Base-by-base conservation (phyloP, 1,140 invertebrate genomes). In the Steinernema khuongi region DNA sequence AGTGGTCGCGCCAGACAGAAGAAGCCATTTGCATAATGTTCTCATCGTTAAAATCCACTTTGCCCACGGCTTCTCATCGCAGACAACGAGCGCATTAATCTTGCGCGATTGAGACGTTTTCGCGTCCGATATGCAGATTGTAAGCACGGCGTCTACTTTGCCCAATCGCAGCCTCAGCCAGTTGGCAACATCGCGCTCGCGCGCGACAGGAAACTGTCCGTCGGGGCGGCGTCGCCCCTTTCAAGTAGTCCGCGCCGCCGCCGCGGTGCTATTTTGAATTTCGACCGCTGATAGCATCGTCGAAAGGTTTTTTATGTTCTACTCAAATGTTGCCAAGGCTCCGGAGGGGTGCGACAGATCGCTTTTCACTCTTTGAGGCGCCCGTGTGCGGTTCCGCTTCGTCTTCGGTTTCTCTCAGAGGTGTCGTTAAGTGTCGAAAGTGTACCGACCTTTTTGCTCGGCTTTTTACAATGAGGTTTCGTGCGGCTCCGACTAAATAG, bases 11-110 rank as follows among this genome's bases (percentile, higher is more conserved):
- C 50, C 50, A 60, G 50, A 60, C 50, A 60, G 22, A 2, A 11
- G 26, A 60, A 26, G 4, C 50, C 50, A 60, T 60, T 22, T 60
- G 22, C 50, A 60, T 60, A 60, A 60, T 60, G 50, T 26, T 60
- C 50, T 60, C 50, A 60, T 60, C 50, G 50, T 60, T 14, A 60
- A 60, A 60, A 14, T 60, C 50, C 50, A 60, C 50, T 60, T 41
- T 60, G 50, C 50, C 4, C 4, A 11, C 50, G 50, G 19, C 50
- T 60, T 60, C 50, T 60, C 50, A 60, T 11, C 50, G 26, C 36
- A 60, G 22, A 60, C 50, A 60, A 60, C 50, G 50, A 41, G n/a
- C 14, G 26, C 50, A 60, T 60, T 4, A 60, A 60, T 60, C 26
- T 7, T 60, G n/a, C n/a, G 7, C 22, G 50, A 60, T 60, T 60